phyloP scores from a whole-genome alignment of 2,797 vertebrate species.

The Scarus forsteni region DNA sequence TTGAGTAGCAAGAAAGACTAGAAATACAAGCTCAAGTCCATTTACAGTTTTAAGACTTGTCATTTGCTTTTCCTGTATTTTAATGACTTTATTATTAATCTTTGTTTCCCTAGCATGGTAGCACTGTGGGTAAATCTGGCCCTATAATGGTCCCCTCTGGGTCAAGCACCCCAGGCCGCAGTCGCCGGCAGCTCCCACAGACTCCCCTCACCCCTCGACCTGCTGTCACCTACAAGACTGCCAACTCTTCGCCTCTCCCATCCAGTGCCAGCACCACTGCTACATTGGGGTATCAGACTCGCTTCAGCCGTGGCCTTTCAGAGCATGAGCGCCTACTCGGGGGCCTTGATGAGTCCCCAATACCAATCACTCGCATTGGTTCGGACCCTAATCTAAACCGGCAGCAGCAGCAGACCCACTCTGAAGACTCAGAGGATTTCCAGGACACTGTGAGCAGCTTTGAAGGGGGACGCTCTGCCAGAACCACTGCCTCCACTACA shows the following conservation, averaged over 20 bases:
- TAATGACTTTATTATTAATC: neutral
- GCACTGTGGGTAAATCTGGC: constrained; percentile 87
- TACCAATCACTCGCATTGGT: constrained; percentile 87
- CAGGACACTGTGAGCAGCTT: constrained; percentile 93
- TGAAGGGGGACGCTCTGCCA: constrained; percentile 86
- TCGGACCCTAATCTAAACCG: constrained; percentile 91
- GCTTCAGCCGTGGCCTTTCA: constrained; percentile 91
- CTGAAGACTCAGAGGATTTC: constrained; percentile 90
- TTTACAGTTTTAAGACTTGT: too few relatives aligned
- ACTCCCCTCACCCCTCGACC: constrained; percentile 96
- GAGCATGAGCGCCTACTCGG: constrained; percentile 90
- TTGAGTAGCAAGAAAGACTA: too few relatives aligned
- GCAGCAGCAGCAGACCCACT: constrained; percentile 69
- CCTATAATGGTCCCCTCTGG: constrained; percentile 87
- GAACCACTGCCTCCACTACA: constrained; percentile 80
- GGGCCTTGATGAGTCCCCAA: constrained; percentile 73
- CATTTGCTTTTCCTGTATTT: neutral
- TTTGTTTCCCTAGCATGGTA: constrained; percentile 81
- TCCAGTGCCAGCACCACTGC: constrained; percentile 67
- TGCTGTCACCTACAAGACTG: constrained; percentile 95
- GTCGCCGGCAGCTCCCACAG: constrained; percentile 96
- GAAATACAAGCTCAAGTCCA: too few relatives aligned
- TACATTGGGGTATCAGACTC: constrained; percentile 70
- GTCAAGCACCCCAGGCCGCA: constrained; percentile 89
- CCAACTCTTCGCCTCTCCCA: constrained; percentile 91